A percentile compares a stretch with the other conserved stretches of the same genome.
These are phyloP conservation scores for Pyrgilauda ruficollis DNA, from an alignment of 2,113 vertebrate species.

Conservation along the genomic window DNA sequence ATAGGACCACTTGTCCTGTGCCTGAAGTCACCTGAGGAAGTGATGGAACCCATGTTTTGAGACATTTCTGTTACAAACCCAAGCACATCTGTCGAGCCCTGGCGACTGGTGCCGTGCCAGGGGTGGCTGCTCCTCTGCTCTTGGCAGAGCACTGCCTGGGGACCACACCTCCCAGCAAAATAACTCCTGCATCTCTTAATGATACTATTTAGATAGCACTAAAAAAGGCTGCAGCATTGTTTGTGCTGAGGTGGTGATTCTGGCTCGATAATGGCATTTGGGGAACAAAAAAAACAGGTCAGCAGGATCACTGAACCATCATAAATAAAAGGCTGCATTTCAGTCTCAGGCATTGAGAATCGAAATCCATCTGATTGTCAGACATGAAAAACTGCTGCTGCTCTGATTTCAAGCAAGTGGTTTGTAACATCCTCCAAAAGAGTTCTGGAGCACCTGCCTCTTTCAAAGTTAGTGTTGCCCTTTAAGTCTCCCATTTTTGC, in stretches of 20 bases:
- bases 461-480: not conserved
- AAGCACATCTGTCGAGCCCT: fast-evolving
- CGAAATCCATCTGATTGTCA: not conserved
- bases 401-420: not conserved
- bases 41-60: not conserved
- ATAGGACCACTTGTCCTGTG: not conserved
- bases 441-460: not conserved
- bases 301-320: not conserved
- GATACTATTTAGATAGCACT: not conserved
- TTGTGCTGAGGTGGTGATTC: not conserved
- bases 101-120: not conserved
- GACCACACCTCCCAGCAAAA: not conserved
- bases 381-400: not conserved
- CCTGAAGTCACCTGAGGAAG: not conserved
- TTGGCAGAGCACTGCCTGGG: not conserved
- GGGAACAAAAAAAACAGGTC: not conserved
- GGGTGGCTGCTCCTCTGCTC: not conserved
- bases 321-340: not conserved
- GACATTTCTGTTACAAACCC: not conserved
- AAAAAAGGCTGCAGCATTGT: not conserved
- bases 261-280: not conserved
- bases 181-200: not conserved
- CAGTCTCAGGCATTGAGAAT: not conserved
- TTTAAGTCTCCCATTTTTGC: not conserved
- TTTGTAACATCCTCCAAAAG: not conserved